Percentiles rank a stretch among this genome's conserved stretches.
These are phyloP conservation scores for Cotesia vestalis DNA, from an alignment of 1,140 invertebrate genomes.

Conservation along the genomic window DNA sequence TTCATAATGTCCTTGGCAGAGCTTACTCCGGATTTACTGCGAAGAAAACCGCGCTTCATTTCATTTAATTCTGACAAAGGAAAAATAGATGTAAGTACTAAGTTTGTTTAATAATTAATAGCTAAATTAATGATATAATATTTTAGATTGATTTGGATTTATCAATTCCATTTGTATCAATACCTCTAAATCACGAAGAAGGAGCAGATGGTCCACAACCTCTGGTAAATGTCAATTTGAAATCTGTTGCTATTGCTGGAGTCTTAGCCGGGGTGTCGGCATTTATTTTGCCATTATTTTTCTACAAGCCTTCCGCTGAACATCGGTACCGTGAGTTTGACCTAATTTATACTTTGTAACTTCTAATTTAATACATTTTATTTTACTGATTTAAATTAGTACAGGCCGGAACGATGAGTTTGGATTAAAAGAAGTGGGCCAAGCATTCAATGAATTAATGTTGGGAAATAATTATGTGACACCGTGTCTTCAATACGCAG, in stretches of 20 bases:
- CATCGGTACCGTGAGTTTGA: conserved; percentile 45
- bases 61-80: conserved; percentile 48
- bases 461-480: conserved; percentile 51
- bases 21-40: background rate
- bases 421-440: conserved; percentile 42
- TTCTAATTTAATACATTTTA: background rate
- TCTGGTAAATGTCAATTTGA: conserved; percentile 51
- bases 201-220: conserved; percentile 37
- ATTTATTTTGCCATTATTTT: conserved; percentile 48
- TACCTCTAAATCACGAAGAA: conserved; percentile 47
- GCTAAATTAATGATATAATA: background rate
- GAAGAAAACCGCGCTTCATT: conserved; percentile 42
- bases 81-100: conserved; percentile 49
- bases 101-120: background rate
- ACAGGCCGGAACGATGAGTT: conserved; percentile 40
- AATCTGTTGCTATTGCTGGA: conserved; percentile 49
- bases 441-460: conserved; percentile 50
- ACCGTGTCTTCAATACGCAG: conserved; percentile 54
- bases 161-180: conserved; percentile 54
- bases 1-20: background rate
- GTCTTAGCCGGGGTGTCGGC: conserved; percentile 45
- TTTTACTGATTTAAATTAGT: background rate
- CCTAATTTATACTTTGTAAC: conserved; percentile 8
- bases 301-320: conserved; percentile 40
- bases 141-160: conserved; percentile 54